Conservation (phyloP, 2,113 vertebrate species). For the Ptilonorhynchus violaceus region DNA sequence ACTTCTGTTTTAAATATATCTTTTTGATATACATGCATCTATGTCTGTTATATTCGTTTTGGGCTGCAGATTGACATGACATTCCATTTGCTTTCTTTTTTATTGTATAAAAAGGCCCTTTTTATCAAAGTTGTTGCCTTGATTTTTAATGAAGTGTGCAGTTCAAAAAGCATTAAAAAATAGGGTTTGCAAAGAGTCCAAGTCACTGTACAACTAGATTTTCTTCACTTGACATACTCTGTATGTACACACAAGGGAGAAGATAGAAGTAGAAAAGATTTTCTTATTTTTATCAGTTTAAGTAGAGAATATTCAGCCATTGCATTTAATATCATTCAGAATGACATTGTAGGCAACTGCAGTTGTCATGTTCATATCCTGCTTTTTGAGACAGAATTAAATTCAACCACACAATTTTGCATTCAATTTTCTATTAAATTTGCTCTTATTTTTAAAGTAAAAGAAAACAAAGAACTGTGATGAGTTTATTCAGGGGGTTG, state of each 20-base stretch:
- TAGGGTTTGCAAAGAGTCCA: not conserved
- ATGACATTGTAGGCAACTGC: not conserved
- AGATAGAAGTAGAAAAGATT: not conserved
- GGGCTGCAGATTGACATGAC: not conserved
- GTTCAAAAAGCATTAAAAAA: not conserved
- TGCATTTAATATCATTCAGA: not conserved
- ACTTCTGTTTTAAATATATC: not conserved
- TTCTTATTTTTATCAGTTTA: not conserved
- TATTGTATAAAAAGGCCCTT: not conserved
- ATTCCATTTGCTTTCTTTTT: not conserved
- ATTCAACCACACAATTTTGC: not conserved
- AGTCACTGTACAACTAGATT: not conserved
- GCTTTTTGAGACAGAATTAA: not conserved
- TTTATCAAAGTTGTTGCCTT: not conserved
- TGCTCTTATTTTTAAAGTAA: not conserved
- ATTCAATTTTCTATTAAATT: not conserved
- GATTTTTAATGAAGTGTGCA: constrained; percentile 8
- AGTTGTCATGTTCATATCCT: not conserved
- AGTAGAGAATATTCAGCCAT: not conserved
- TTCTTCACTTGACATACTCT: not conserved
- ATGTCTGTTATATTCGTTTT: not conserved
- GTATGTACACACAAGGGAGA: not conserved
- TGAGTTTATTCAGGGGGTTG: not conserved
- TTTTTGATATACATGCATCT: not conserved
- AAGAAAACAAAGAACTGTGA: not conserved